Evolutionary conservation across 2,797 vertebrate genomes (phyloP).

Genomic region (Coregonus sp.): DNA sequence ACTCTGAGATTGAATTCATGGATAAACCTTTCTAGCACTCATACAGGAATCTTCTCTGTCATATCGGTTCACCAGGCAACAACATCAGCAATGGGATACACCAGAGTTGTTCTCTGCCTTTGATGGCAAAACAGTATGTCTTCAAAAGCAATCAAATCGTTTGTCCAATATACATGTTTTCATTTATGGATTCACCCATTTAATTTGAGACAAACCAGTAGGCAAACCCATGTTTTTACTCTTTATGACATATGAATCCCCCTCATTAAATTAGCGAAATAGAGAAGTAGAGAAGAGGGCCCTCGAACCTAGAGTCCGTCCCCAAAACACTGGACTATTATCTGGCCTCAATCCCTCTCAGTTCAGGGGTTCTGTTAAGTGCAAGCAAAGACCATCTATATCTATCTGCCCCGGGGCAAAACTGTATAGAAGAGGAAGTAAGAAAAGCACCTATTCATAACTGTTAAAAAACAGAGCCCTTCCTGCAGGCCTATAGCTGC

Average conservation of each 20-base stretch:
- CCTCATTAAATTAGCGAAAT: background rate
- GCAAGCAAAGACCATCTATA: slow-evolving; percentile 39
- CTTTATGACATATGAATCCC: background rate
- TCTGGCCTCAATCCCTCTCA: slow-evolving; percentile 8
- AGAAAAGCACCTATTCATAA: slow-evolving; percentile 78
- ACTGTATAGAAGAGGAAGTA: slow-evolving; percentile 62
- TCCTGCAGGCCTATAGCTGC: slow-evolving; percentile 62
- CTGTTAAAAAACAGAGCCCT: slow-evolving; percentile 64
- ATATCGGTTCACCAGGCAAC: background rate
- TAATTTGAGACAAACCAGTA: background rate
- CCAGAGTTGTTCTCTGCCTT: background rate
- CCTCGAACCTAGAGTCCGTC: background rate
- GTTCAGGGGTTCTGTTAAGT: slow-evolving; percentile 32
- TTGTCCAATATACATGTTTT: background rate
- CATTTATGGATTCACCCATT: background rate
- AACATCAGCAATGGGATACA: background rate
- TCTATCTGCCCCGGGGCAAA: slow-evolving; percentile 51
- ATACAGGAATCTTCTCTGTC: background rate
- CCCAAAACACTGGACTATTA: slow-evolving; percentile 10
- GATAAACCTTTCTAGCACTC: background rate
- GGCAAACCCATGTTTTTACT: background rate
- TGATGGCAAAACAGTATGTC: no score
- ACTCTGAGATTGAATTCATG: background rate
- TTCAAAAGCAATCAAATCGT: background rate
- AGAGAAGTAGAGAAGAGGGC: background rate